These are phyloP conservation scores for Campylorhamphus procurvoides DNA, from an alignment of 2,113 vertebrate genomes.

Conservation along the genomic window DNA sequence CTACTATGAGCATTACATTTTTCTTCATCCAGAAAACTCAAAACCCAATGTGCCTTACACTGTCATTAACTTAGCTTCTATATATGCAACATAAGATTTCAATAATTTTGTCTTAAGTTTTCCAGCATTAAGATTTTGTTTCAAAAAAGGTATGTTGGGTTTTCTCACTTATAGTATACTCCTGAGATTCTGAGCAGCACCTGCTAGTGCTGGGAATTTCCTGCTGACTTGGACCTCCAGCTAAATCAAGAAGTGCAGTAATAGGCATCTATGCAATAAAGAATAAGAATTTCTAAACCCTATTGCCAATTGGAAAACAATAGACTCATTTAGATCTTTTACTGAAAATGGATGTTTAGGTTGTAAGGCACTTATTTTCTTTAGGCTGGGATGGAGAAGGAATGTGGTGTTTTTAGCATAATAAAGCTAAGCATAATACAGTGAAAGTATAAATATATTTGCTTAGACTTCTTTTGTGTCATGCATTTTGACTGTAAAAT, in stretches of 20 bases:
- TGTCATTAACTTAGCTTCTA: not conserved
- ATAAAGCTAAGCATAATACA: accelerated
- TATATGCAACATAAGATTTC: not conserved
- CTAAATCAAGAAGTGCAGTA: not conserved
- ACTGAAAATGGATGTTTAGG: not conserved
- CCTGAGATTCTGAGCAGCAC: not conserved
- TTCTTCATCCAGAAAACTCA: not conserved
- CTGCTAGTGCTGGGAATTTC: not conserved
- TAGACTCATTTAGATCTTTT: not conserved
- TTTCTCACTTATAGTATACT: not conserved
- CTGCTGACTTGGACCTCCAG: not conserved
- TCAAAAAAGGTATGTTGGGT: not conserved
- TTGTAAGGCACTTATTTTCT: not conserved
- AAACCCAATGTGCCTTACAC: not conserved
- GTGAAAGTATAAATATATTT: not conserved
- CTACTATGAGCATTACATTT: not conserved
- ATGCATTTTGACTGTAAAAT: not conserved
- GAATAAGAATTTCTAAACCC: not conserved
- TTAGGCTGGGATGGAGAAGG: not conserved
- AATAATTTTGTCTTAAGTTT: not conserved
- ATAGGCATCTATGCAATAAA: not conserved
- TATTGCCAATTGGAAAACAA: not conserved
- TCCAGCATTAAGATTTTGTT: not conserved
- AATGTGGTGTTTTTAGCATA: not conserved
- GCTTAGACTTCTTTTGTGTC: not conserved